Evolutionary conservation across 2,888 invertebrate species (phyloP).

Genomic region (Bombylius discolor): DNA sequence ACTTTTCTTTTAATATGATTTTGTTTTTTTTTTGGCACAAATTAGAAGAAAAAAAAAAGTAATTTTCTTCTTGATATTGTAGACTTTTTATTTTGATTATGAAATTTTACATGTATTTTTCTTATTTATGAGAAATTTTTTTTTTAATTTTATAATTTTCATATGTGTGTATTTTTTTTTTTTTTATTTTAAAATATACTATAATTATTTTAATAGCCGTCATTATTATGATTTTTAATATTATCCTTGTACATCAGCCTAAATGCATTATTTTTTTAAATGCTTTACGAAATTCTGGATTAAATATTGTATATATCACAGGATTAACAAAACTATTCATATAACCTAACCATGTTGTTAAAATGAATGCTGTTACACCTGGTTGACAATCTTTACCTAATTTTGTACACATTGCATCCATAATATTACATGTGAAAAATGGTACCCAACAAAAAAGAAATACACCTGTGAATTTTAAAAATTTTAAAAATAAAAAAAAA

Average conservation of each 20-base stretch:
- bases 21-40: too few relatives aligned
- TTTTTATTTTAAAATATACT: background rate
- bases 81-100: too few relatives aligned
- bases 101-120: too few relatives aligned
- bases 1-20: too few relatives aligned
- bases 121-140: background rate
- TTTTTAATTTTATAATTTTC: background rate
- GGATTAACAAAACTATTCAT: constrained; percentile 92
- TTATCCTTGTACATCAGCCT: constrained; percentile 32
- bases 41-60: too few relatives aligned
- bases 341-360: constrained; percentile 96
- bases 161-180: too few relatives aligned
- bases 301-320: constrained; percentile 89
- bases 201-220: background rate
- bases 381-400: constrained; percentile 64
- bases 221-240: background rate
- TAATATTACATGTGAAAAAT: constrained; percentile 95
- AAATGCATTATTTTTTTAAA: constrained; percentile 84
- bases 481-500: background rate
- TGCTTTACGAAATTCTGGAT: constrained; percentile 95
- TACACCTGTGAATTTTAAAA: constrained; percentile 56
- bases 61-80: too few relatives aligned
- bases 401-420: constrained; percentile 92
- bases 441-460: constrained; percentile 98
- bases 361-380: constrained; percentile 77